Evolutionary conservation across 2,797 vertebrate species (phyloP).

Genomic region (Spea hammondii): DNA sequence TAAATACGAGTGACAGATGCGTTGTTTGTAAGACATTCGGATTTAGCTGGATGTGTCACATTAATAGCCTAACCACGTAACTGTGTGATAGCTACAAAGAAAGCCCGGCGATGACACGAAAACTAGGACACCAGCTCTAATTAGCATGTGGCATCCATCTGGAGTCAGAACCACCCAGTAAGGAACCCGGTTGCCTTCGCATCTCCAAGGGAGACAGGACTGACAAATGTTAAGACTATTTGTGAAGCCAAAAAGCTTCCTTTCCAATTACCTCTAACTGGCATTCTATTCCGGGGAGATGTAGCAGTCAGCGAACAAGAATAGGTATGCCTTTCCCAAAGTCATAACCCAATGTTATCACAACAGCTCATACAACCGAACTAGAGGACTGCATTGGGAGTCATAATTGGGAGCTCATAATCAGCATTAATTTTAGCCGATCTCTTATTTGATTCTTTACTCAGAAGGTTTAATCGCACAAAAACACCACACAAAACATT

Average conservation of each 20-base stretch:
- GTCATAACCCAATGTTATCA: conserved; percentile 7
- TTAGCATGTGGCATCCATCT: conserved; percentile 9
- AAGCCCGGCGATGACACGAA: conserved; percentile 3
- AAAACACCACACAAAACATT: not conserved
- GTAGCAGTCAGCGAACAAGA: conserved; percentile 8
- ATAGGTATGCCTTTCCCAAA: conserved; percentile 33
- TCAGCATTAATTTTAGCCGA: too few species aligned
- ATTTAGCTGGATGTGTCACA: conserved; percentile 19
- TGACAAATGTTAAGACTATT: conserved; percentile 23
- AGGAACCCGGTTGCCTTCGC: not conserved
- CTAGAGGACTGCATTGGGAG: too few species aligned
- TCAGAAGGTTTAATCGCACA: too few species aligned
- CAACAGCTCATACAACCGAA: not conserved
- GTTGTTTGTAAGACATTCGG: not conserved
- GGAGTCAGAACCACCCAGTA: not conserved
- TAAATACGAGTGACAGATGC: conserved; percentile 2
- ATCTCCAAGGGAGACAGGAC: conserved; percentile 15
- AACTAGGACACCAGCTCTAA: conserved; percentile 17
- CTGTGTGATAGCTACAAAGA: not conserved
- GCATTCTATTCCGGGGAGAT: conserved; percentile 18
- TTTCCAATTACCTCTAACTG: conserved; percentile 46
- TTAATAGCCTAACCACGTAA: conserved; percentile 29
- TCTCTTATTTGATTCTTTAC: too few species aligned
- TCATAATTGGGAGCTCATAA: too few species aligned
- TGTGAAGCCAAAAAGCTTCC: conserved; percentile 27